Percentiles rank a stretch among this genome's conserved stretches.
phyloP scores from a whole-genome alignment of 2,797 vertebrate genomes.

The Setipinna tenuifilis region DNA sequence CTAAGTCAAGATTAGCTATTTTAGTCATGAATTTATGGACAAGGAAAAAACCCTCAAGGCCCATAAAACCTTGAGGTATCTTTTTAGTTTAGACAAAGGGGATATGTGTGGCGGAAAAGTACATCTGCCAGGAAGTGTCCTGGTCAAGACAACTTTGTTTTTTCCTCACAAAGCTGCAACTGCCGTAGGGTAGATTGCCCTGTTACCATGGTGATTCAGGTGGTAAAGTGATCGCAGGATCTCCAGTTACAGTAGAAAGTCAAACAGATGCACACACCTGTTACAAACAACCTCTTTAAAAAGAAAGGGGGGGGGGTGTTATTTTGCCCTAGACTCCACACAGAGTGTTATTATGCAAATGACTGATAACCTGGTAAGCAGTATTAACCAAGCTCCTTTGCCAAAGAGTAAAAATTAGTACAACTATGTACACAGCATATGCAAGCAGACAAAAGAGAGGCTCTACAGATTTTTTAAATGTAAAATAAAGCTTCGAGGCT shows the following conservation, averaged over 20 bases:
- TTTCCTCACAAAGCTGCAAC: neutral
- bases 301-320: neutral
- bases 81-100: neutral
- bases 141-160: neutral
- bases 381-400: no score
- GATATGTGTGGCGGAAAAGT: neutral
- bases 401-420: neutral
- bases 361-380: no score
- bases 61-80: neutral
- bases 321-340: neutral
- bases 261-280: conserved; percentile 10
- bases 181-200: neutral
- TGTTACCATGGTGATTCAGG: neutral
- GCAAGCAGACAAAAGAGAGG: neutral
- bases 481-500: neutral
- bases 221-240: neutral
- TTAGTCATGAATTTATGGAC: neutral
- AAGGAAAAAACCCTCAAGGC: neutral
- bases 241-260: neutral
- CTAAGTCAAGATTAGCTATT: neutral
- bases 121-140: neutral
- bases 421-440: neutral
- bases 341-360: neutral
- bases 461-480: neutral
- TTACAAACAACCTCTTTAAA: neutral